These are phyloP conservation scores for Vannuccia rotundouncinata DNA, from an alignment of 2,888 invertebrate species.

Conservation along the genomic window DNA sequence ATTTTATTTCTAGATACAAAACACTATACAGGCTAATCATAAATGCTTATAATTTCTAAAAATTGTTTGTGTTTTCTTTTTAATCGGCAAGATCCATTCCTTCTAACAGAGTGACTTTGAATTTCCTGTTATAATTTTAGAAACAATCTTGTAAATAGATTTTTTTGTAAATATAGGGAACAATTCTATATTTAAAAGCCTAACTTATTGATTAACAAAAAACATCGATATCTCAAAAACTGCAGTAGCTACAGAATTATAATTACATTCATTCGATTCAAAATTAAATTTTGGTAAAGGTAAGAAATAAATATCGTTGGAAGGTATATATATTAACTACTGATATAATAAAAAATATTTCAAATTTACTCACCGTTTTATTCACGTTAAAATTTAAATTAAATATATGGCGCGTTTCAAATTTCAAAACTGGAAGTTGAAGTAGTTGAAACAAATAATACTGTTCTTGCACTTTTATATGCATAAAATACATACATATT, in stretches of 20 bases:
- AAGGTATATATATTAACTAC: neutral
- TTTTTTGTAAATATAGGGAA: neutral
- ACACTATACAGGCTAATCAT: neutral
- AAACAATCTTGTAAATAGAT: neutral
- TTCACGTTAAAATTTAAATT: neutral
- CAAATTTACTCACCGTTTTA: neutral
- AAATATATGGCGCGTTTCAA: neutral
- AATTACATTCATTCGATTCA: neutral
- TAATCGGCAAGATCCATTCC: neutral
- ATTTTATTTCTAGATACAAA: neutral
- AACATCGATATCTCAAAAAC: neutral
- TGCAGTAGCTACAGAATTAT: neutral
- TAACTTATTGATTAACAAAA: neutral
- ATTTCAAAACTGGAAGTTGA: neutral
- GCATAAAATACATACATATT: neutral
- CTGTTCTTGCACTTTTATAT: neutral
- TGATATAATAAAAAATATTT: neutral
- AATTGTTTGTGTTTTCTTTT: neutral
- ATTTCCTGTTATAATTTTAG: neutral
- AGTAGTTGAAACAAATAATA: neutral
- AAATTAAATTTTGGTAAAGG: neutral
- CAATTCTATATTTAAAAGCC: neutral
- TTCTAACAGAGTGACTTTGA: neutral
- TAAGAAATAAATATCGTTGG: neutral
- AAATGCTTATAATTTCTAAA: neutral